phyloP scores from a whole-genome alignment of 1,140 invertebrate species.

The Drosophila ananassae region DNA sequence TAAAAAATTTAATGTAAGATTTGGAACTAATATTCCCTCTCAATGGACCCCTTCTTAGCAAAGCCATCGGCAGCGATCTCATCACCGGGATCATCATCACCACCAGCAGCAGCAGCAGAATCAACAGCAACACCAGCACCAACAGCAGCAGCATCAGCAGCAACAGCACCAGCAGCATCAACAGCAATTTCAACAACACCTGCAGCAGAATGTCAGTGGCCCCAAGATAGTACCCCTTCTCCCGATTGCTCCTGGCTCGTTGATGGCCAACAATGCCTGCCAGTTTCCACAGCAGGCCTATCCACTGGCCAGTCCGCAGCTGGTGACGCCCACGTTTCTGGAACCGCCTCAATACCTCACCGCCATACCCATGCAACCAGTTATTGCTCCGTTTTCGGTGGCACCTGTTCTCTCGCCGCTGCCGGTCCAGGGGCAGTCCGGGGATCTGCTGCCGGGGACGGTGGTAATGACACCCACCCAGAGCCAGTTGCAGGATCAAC shows the following conservation, averaged over 20 bases:
- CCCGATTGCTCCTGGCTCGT: slow-evolving; percentile 55
- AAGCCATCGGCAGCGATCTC: slow-evolving; percentile 64
- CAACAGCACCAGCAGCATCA: slow-evolving; percentile 41
- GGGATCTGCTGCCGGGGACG: slow-evolving; percentile 59
- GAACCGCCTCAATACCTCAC: slow-evolving; percentile 87
- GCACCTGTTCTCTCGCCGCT: slow-evolving; percentile 83
- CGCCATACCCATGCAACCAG: slow-evolving; percentile 87
- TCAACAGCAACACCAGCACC: slow-evolving; percentile 44
- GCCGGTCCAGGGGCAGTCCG: slow-evolving; percentile 59
- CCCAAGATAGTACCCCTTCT: slow-evolving; percentile 66
- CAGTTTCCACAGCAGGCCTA: slow-evolving; percentile 68
- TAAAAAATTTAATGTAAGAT: neutral
- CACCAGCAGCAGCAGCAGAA: slow-evolving; percentile 55
- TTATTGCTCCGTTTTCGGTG: slow-evolving; percentile 84
- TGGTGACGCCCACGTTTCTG: slow-evolving; percentile 84
- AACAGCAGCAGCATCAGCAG: slow-evolving; percentile 48
- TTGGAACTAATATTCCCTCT: neutral
- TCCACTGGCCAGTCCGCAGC: slow-evolving; percentile 68
- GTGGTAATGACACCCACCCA: slow-evolving; percentile 86
- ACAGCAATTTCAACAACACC: slow-evolving; percentile 48
- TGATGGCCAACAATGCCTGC: slow-evolving; percentile 58
- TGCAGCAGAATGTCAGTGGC: slow-evolving; percentile 39
- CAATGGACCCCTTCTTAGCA: slow-evolving; percentile 27
- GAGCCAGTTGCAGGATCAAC: slow-evolving; percentile 89
- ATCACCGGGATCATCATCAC: slow-evolving; percentile 43